phyloP scores from a whole-genome alignment of 2,888 invertebrate species.

The Dysmachus trigonus region DNA sequence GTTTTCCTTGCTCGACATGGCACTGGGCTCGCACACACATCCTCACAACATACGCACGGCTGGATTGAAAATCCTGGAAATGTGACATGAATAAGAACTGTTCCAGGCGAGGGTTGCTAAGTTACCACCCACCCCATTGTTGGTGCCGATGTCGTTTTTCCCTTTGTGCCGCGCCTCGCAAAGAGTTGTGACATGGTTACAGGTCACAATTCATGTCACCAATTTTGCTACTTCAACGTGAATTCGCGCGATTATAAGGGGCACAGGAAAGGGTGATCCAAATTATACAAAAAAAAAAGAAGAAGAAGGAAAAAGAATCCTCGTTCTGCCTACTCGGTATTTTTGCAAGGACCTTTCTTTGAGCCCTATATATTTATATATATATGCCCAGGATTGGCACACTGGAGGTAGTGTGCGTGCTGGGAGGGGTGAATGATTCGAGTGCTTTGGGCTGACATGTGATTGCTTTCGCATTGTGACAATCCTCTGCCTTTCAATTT shows the following conservation, averaged over 20 bases:
- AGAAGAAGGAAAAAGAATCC: not conserved
- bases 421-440: conserved; percentile 9
- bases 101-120: conserved; percentile 27
- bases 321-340: conserved; percentile 3
- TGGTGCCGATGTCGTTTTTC: not conserved
- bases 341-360: not conserved
- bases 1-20: not conserved
- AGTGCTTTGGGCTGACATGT: conserved; percentile 33
- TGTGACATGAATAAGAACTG: conserved; percentile 38
- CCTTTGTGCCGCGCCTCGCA: not conserved
- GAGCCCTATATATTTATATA: too few relatives aligned
- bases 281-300: not conserved
- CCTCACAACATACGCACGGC: conserved; percentile 32
- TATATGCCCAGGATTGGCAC: not conserved
- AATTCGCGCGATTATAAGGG: conserved; percentile 27
- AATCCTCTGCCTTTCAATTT: conserved; percentile 16
- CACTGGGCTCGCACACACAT: not conserved
- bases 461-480: conserved; percentile 39
- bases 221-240: conserved; percentile 41
- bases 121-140: conserved; percentile 40
- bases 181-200: conserved; percentile 46
- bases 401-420: not conserved
- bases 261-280: conserved; percentile 31
- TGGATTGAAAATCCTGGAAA: conserved; percentile 34
- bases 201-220: conserved; percentile 48